These are phyloP conservation scores for Acipenser ruthenus DNA, from an alignment of 2,797 vertebrate species.

Conservation along the genomic window DNA sequence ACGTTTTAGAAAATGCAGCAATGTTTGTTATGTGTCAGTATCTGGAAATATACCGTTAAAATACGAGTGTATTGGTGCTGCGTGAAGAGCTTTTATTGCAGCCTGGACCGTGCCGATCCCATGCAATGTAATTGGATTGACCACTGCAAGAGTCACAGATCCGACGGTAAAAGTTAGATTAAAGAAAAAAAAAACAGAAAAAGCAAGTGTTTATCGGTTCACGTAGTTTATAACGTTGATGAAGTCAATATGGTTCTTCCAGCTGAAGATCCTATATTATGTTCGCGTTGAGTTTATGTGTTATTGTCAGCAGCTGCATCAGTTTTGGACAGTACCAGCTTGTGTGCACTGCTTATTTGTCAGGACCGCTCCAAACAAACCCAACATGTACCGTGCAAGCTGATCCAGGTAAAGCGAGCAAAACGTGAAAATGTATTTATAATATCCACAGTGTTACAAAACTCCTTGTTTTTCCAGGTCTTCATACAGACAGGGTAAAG, in stretches of 20 bases:
- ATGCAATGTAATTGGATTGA: no score
- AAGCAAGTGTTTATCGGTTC: conserved; percentile 20
- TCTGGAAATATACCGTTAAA: background rate
- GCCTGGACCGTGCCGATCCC: no score
- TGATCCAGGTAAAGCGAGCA: conserved; percentile 16
- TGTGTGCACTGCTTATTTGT: conserved; percentile 16
- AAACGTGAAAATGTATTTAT: background rate
- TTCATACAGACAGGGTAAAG: conserved; percentile 15
- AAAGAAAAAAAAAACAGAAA: background rate
- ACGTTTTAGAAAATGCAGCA: conserved; percentile 2
- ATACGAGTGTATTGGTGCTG: no score
- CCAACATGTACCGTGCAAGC: conserved; percentile 13
- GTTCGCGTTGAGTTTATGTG: conserved; percentile 13
- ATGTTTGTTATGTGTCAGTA: conserved; percentile 8
- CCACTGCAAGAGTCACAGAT: background rate
- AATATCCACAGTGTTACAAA: conserved; percentile 18
- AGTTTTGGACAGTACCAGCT: conserved; percentile 31
- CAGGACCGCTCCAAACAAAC: conserved; percentile 24
- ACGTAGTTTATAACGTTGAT: conserved; percentile 21
- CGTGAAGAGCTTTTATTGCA: no score
- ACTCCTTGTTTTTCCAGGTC: background rate
- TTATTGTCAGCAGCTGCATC: conserved; percentile 27
- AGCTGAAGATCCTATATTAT: conserved; percentile 31
- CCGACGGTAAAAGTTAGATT: background rate
- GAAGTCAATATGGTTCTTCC: conserved; percentile 23